These are phyloP conservation scores for Hirudo medicinalis DNA, from an alignment of 1,140 invertebrate genomes.

Conservation along the genomic window DNA sequence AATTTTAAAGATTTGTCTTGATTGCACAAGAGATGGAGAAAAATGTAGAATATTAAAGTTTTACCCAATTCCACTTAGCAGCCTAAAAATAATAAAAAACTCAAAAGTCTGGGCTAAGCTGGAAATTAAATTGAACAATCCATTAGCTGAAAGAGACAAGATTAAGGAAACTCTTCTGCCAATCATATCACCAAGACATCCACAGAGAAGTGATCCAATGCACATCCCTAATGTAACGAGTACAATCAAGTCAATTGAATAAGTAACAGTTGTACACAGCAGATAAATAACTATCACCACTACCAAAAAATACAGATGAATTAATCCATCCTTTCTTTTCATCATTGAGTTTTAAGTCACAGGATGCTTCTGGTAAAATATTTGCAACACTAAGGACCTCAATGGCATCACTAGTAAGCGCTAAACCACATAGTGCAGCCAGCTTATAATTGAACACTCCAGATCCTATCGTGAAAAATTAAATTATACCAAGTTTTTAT, in stretches of 20 bases:
- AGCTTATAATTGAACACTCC: conserved; percentile 78
- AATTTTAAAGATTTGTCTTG: neutral
- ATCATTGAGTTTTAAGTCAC: conserved; percentile 72
- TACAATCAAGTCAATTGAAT: conserved; percentile 21
- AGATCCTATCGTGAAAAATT: conserved; percentile 49
- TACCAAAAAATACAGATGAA: conserved; percentile 45
- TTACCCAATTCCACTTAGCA: conserved; percentile 1
- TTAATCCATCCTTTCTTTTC: conserved; percentile 65
- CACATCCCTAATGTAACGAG: neutral
- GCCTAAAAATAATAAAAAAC: neutral
- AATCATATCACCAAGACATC: neutral
- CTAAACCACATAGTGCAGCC: conserved; percentile 68
- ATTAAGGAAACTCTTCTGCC: neutral
- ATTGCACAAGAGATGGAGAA: neutral
- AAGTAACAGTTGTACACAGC: conserved; percentile 16
- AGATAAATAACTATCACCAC: conserved; percentile 29
- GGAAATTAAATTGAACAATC: neutral
- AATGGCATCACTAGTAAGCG: conserved; percentile 86
- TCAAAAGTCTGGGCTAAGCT: neutral
- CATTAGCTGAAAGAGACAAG: neutral
- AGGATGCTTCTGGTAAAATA: conserved; percentile 77
- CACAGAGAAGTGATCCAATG: conserved; percentile 1
- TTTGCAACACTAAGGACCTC: conserved; percentile 76
- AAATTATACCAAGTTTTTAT: too few species aligned
- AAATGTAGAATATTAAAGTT: neutral